Percentiles rank a stretch among this genome's conserved stretches.
Conservation (phyloP, 2,888 invertebrate species). For the Oegoconia quadripuncta region DNA sequence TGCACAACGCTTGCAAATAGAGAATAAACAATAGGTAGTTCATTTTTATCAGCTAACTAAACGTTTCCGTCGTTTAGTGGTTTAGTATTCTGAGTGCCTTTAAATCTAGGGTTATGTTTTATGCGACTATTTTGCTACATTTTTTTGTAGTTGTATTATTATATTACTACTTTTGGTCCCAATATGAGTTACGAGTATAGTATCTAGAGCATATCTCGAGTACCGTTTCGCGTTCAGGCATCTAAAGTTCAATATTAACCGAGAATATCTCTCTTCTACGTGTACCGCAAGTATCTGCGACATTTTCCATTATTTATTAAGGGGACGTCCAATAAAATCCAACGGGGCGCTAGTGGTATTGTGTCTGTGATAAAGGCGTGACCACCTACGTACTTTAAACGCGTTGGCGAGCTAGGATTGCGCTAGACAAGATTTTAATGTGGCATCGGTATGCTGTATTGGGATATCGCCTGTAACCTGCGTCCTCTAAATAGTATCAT, state of each 20-base stretch:
- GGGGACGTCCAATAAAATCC: slow-evolving; percentile 57
- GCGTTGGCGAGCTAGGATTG: slow-evolving; percentile 33
- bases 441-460: slow-evolving; percentile 36
- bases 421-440: slow-evolving; percentile 46
- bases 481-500: background rate
- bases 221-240: background rate
- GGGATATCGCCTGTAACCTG: slow-evolving; percentile 31
- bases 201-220: no score
- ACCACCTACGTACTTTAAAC: slow-evolving; percentile 58
- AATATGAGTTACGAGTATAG: no score
- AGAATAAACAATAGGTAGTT: no score
- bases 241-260: slow-evolving; percentile 4
- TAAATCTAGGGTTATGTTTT: no score
- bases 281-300: slow-evolving; percentile 17
- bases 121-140: no score
- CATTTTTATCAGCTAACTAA: no score
- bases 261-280: slow-evolving; percentile 6
- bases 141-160: no score
- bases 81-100: no score
- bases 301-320: slow-evolving; percentile 56
- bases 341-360: slow-evolving; percentile 46
- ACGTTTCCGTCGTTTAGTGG: no score
- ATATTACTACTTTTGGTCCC: no score
- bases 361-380: slow-evolving; percentile 61
- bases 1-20: no score